phyloP scores from a whole-genome alignment of 2,113 vertebrate species.

The Galbula dea region DNA sequence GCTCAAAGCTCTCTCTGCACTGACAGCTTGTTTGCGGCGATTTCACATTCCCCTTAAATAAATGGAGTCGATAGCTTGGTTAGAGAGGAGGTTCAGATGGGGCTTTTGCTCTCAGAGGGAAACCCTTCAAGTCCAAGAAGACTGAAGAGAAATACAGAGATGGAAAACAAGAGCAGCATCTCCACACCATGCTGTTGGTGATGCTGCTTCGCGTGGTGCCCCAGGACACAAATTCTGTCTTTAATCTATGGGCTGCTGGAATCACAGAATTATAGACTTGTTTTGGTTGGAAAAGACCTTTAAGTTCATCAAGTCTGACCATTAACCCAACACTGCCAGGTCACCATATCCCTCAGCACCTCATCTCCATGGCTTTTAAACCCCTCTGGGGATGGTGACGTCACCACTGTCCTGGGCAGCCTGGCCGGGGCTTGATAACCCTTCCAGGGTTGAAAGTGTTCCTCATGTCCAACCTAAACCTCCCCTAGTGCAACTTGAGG shows the following conservation, averaged over 20 bases:
- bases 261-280: neutral
- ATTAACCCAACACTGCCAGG: neutral
- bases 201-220: neutral
- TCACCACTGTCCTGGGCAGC: neutral
- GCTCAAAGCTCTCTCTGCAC: neutral
- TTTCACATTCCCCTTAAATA: neutral
- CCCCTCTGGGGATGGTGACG: neutral
- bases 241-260: fast-evolving
- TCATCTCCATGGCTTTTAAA: neutral
- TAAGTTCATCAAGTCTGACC: neutral
- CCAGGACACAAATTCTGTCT: neutral
- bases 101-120: neutral
- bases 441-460: too few species aligned
- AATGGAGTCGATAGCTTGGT: neutral
- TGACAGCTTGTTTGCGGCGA: neutral
- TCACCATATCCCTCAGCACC: neutral
- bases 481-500: too few species aligned
- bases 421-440: too few species aligned
- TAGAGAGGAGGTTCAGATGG: neutral
- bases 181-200: fast-evolving
- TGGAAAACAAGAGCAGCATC: neutral
- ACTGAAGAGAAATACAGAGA: neutral
- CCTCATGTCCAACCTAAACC: too few species aligned
- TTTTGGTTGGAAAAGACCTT: neutral
- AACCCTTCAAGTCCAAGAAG: neutral